Evolutionary conservation across 2,113 vertebrate species (phyloP), one percentile per base, ranked within the genome.

Genomic region (Hepsetus odoe): DNA sequence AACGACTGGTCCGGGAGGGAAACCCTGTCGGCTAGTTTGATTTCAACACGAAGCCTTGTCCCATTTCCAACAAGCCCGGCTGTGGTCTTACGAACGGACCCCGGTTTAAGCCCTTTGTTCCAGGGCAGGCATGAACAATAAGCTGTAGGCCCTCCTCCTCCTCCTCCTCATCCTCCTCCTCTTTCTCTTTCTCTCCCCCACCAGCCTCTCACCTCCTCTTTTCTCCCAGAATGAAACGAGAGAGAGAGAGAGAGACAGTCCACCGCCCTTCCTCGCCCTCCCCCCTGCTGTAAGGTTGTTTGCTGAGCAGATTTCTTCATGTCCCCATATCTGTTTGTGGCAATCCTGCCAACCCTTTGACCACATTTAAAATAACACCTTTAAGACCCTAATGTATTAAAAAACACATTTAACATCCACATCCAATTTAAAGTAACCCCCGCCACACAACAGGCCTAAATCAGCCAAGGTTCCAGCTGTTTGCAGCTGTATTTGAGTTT

Each of bases 81-180:
- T 88, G 88, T 86, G 88, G 89, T 87, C 89, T 86, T 90, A 88
- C 86, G 90, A 88, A 91, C 87, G 83, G 88, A 92, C 89, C 92
- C 91, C 89, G 91, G 68, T 77, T 92, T 90, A 87, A 92, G 91
- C 90, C 90, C 92, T 93, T 93, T 93, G 92, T 93, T 93, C 92
- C 89, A 86, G 86, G 90, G 91, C 90, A 90, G 90, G 92, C 91
- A 92, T 92, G 92, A 93, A 93, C 92, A 93, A 93, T 92, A 79
- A 92, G 91, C 91, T 90, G 83, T 90, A 90, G 90, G 91, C 92
- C 91, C 91, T 92, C 91, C 91, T 91, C 88, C 86, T 75, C 77
- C 79, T 81, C 71, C 65, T 67, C 84, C 86, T 85, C 84, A 83
- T 86, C 74, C 87, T 84, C 85, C 88, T 91, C 87, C 79, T 68